Percentiles rank a stretch among this genome's conserved stretches.
Conservation (phyloP, 2,113 vertebrate species). For the Alligator mississippiensis region DNA sequence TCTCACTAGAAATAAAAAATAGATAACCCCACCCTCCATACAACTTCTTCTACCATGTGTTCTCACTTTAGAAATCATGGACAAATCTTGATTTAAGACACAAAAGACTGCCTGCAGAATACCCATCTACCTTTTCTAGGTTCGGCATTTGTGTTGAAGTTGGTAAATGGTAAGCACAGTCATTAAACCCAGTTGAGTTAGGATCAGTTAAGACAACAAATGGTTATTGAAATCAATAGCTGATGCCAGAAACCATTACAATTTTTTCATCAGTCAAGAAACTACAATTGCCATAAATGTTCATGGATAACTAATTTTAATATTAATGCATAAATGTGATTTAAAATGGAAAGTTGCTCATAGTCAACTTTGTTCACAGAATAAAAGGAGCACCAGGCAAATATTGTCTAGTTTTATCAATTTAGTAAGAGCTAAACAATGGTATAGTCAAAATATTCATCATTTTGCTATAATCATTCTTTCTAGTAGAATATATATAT, state of each 20-base stretch:
- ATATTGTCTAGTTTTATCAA: background rate
- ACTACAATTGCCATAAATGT: background rate
- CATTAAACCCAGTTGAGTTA: background rate
- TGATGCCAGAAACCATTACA: background rate
- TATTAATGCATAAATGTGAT: background rate
- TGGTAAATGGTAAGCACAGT: background rate
- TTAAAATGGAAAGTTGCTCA: background rate
- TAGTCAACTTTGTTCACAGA: background rate
- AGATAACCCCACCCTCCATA: background rate
- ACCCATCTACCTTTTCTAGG: background rate
- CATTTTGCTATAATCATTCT: background rate
- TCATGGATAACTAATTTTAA: background rate
- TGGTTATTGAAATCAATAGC: background rate
- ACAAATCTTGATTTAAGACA: background rate
- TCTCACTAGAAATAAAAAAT: background rate
- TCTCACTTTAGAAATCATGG: background rate
- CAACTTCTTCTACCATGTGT: background rate
- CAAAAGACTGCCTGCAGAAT: background rate
- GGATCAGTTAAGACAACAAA: background rate
- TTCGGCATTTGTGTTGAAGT: background rate
- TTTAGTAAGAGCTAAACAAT: conserved; percentile 29
- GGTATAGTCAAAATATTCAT: conserved; percentile 1
- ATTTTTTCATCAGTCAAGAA: background rate
- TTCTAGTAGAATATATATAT: conserved; percentile 1
- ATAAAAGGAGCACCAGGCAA: background rate